These are phyloP conservation scores for Cinclus mexicanus DNA, from an alignment of 2,113 vertebrate species.

Conservation along the genomic window DNA sequence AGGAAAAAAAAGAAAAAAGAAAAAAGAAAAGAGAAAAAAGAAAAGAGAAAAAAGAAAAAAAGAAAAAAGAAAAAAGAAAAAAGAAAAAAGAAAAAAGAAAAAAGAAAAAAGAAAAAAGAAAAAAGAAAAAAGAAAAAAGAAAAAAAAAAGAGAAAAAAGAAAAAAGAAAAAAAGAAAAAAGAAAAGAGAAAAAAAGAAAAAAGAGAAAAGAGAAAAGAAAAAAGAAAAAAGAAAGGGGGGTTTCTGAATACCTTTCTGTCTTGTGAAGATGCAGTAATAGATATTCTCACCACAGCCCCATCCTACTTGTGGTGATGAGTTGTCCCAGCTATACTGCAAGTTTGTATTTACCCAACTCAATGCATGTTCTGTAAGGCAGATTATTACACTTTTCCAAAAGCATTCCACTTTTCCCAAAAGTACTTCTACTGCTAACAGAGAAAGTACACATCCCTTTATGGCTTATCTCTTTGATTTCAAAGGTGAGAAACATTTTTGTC, in stretches of 20 bases:
- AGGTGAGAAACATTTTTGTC: background rate
- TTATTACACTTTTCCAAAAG: background rate
- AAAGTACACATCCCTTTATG: background rate
- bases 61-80: too few relatives aligned
- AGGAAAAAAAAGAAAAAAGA: background rate
- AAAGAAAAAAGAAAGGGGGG: background rate
- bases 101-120: background rate
- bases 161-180: too few relatives aligned
- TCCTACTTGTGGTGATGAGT: background rate
- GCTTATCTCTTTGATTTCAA: background rate
- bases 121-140: background rate
- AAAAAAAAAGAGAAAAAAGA: too few relatives aligned
- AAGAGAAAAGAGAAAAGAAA: background rate
- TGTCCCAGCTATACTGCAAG: background rate
- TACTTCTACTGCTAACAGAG: background rate
- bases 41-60: background rate
- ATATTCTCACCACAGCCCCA: background rate
- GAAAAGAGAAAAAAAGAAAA: background rate
- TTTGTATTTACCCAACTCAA: background rate
- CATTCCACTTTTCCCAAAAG: background rate
- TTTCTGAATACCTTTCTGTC: background rate
- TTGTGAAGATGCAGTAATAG: background rate
- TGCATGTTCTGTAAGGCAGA: background rate
- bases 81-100: too few relatives aligned
- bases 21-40: background rate